Evolutionary conservation across 1,140 invertebrate genomes (phyloP).

Genomic region (Euschistus heros): DNA sequence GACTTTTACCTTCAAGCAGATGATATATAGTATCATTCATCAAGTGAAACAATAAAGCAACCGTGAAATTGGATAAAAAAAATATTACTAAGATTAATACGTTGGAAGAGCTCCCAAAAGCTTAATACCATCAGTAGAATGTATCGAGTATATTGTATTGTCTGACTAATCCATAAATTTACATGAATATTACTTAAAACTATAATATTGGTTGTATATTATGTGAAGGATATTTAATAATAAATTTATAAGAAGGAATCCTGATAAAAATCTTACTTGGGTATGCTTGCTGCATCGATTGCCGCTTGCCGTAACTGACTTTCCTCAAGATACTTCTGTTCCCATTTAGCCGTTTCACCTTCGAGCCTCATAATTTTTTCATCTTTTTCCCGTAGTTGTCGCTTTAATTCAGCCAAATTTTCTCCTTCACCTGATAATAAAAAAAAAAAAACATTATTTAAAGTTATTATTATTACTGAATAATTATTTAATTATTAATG

Average conservation of each 20-base stretch:
- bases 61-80: too few species aligned
- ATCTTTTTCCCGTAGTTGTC: conserved; percentile 58
- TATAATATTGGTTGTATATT: background rate
- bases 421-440: conserved; percentile 35
- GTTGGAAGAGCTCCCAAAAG: too few species aligned
- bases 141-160: too few species aligned
- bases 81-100: too few species aligned
- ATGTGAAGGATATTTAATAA: background rate
- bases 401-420: conserved; percentile 51
- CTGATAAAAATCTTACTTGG: conserved; percentile 69
- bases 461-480: too few species aligned
- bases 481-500: too few species aligned
- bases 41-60: too few species aligned
- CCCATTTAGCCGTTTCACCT: conserved; percentile 75
- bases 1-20: too few species aligned
- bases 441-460: too few species aligned
- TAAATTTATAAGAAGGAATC: conserved; percentile 5
- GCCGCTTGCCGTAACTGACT: conserved; percentile 70
- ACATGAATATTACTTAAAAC: background rate
- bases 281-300: conserved; percentile 72
- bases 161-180: too few species aligned
- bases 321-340: conserved; percentile 78
- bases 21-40: too few species aligned
- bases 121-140: too few species aligned
- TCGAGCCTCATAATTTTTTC: conserved; percentile 71